A percentile compares a stretch with the other conserved stretches of the same genome.
phyloP scores from a whole-genome alignment of 2,888 invertebrate species.

The Magallana nippona region DNA sequence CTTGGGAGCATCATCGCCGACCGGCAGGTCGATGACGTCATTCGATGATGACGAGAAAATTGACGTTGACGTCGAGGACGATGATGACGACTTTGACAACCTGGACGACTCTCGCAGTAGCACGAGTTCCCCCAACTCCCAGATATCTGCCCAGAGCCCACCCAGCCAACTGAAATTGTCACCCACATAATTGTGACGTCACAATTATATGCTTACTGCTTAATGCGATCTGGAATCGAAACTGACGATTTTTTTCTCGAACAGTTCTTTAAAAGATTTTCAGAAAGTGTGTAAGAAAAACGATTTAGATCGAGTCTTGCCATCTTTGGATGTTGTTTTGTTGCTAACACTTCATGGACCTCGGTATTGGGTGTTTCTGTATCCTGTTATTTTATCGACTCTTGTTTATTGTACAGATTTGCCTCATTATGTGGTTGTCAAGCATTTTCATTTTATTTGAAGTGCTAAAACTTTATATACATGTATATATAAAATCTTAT shows the following conservation, averaged over 20 bases:
- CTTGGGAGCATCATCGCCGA: conserved; percentile 60
- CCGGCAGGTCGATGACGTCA: conserved; percentile 44
- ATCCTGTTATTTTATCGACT: conserved; percentile 11
- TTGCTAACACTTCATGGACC: conserved; percentile 18
- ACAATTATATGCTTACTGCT: not conserved
- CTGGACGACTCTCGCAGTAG: conserved; percentile 50
- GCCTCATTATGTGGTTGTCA: conserved; percentile 17
- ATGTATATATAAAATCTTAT: not conserved
- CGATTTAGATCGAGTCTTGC: conserved; percentile 33
- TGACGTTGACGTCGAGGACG: conserved; percentile 61
- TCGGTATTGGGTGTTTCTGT: conserved; percentile 26
- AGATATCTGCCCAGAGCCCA: conserved; percentile 42
- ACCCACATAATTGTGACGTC: conserved; percentile 7
- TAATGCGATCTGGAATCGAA: not conserved
- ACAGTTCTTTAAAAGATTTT: not conserved
- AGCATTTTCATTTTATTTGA: not conserved
- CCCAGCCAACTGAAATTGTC: conserved; percentile 34
- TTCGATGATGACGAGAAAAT: conserved; percentile 66
- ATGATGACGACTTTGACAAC: conserved; percentile 50
- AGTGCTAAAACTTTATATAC: not conserved
- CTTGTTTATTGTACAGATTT: not conserved
- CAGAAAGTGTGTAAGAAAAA: not conserved
- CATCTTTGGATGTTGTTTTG: conserved; percentile 29
- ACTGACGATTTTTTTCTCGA: conserved; percentile 11
- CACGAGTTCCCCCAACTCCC: conserved; percentile 46